Evolutionary conservation across 2,888 invertebrate species (phyloP), one percentile per base, ranked within the genome.

Genomic region (Mantis religiosa): DNA sequence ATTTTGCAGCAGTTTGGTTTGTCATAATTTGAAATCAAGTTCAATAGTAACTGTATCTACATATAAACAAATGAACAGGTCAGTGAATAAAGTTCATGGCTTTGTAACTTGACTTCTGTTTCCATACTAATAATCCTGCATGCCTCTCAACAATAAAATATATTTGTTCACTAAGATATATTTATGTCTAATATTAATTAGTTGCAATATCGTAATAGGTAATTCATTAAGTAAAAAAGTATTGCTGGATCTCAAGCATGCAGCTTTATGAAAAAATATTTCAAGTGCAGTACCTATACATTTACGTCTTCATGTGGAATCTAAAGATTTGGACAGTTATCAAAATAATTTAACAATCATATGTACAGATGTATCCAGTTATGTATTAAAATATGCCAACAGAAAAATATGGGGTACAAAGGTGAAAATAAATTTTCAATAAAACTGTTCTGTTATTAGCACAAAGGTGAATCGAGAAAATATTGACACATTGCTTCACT

Each of bases 231-330:
- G 25, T 81, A 28, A 34, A 82, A 82, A 41, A 87, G 82, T 87
- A 87, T 82, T 82, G 30, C 87, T 87, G 82, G 34, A 87, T 82
- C 82, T 87, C 82, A 87, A 87, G 86, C 87, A 34, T 87, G 34
- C 87, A 87, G 87, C 87, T 82, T 82, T 87, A 82, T 87, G 87
- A 87, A 87, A 87, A 87, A 82, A 87, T 87, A 87, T 87, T 82
- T 82, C 34, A 87, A 34, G 28, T 87, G 41, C 82, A 27, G 27
- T 82, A 82, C 82, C 82, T 84, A 71, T 71, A 71, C 54, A 71
- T 71, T 71, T 71, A 71, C 54, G 3, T 71, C 6, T 71, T 15
- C 54, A 71, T 20, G 25, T 71, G 54, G 54, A 71, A 71, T 71
- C 20, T 71, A 71, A 71, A 71, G 54, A 71, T 71, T 71, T 71